phyloP scores from a whole-genome alignment of 2,888 invertebrate species.

The Tetragnatha montana region DNA sequence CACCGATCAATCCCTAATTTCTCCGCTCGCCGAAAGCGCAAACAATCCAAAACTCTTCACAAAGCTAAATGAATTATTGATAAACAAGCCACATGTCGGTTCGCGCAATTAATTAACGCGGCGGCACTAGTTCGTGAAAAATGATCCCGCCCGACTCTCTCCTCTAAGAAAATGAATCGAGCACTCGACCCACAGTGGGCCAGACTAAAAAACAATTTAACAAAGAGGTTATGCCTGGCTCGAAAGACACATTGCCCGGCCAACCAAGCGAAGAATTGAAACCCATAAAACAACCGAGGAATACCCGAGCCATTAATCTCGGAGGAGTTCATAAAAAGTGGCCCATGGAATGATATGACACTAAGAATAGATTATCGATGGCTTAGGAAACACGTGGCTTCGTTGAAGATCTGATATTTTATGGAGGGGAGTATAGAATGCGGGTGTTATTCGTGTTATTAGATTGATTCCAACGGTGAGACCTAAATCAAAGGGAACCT shows the following conservation, averaged over 20 bases:
- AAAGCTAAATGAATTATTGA: neutral
- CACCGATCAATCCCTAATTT: no score
- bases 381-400: conserved; percentile 35
- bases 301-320: conserved; percentile 54
- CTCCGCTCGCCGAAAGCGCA: neutral
- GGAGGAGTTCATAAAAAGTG: conserved; percentile 46
- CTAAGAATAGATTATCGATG: conserved; percentile 63
- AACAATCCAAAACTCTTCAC: neutral
- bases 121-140: neutral
- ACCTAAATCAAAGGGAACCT: neutral
- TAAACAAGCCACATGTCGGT: neutral
- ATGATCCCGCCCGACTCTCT: neutral
- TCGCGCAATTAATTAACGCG: neutral
- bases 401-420: conserved; percentile 18
- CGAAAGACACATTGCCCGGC: conserved; percentile 44
- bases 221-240: conserved; percentile 54
- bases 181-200: neutral
- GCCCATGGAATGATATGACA: conserved; percentile 57
- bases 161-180: neutral
- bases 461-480: neutral
- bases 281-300: conserved; percentile 58
- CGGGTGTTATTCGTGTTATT: neutral
- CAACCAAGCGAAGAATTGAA: conserved; percentile 54
- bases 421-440: neutral
- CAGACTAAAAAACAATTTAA: conserved; percentile 56